phyloP scores from a whole-genome alignment of 1,140 invertebrate species.

The Arion vulgaris region DNA sequence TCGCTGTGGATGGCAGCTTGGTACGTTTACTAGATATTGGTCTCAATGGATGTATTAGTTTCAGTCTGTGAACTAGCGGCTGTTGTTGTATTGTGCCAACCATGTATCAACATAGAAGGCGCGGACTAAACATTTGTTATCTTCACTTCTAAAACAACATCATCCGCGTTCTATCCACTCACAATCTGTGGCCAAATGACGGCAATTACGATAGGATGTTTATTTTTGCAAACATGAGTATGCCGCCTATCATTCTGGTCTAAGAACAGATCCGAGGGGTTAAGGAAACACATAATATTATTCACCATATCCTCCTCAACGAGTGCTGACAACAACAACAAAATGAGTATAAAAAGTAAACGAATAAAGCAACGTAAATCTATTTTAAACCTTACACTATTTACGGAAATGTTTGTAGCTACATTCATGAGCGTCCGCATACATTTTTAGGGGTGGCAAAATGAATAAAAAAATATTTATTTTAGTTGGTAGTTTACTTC shows the following conservation, averaged over 20 bases:
- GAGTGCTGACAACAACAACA: too few species aligned
- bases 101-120: background rate
- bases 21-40: background rate
- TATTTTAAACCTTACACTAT: too few species aligned
- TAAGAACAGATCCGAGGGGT: background rate
- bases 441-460: too few species aligned
- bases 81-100: constrained; percentile 4
- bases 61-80: background rate
- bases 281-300: background rate
- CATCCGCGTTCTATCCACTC: background rate
- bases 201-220: background rate
- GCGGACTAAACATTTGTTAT: background rate
- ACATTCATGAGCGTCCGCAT: too few species aligned
- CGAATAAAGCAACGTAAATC: too few species aligned
- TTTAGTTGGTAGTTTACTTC: too few species aligned
- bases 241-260: background rate
- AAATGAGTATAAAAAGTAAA: too few species aligned
- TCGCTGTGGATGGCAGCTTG: background rate
- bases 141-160: constrained; percentile 13
- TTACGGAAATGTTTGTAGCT: too few species aligned
- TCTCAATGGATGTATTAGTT: background rate
- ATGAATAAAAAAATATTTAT: too few species aligned
- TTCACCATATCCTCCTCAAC: too few species aligned
- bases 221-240: background rate
- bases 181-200: background rate